Evolutionary conservation across 1,140 invertebrate genomes (phyloP), one percentile per base, ranked within the genome.

Genomic region (Zaprionus gabonicus): DNA sequence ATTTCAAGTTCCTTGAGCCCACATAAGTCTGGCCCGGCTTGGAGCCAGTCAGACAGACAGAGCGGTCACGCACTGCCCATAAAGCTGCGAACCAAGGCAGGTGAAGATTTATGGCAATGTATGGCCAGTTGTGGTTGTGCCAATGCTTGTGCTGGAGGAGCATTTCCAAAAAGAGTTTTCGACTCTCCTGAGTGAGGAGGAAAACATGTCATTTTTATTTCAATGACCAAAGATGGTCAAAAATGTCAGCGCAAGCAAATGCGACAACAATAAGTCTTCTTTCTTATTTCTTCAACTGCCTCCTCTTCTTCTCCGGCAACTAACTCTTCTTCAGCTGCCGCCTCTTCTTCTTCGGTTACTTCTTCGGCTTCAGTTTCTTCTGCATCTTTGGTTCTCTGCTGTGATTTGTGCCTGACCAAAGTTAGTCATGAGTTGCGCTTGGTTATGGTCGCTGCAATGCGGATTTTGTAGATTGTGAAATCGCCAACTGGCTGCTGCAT

Each of bases 131-230:
- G 38, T 36, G 31, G 44, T 38, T 41, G 69, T 41, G 69, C n/a
- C 59, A 27, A 9, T 23, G 71, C 65, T 69, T 41, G 38, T 4
- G 13, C 6, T 17, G 41, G 41, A 46, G 73, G 55, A 56, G 59
- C 71, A 77, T 68, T 49, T 75, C 84, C 81, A 88, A 88, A 88
- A 87, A 78, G 79, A 79, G 76, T 72, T 83, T 80, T 65, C 10
- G 23, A 27, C 23, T 28, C 53, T 53, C 10, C 7, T 53, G 76
- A 57, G 71, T 82, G 69, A 80, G 86, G 85, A 88, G 84, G 78
- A 81, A 90, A 88, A 88, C 78, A 88, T 90, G 84, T 88, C 85
- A 90, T 88, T 88, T 88, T 88, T 90, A 80, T 81, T 90, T 84
- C 64, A 79, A 72, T 84, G 85, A 78, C 84, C 84, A 88, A 88